These are phyloP conservation scores for Caprella mutica DNA, from an alignment of 2,888 invertebrate species.

Conservation along the genomic window DNA sequence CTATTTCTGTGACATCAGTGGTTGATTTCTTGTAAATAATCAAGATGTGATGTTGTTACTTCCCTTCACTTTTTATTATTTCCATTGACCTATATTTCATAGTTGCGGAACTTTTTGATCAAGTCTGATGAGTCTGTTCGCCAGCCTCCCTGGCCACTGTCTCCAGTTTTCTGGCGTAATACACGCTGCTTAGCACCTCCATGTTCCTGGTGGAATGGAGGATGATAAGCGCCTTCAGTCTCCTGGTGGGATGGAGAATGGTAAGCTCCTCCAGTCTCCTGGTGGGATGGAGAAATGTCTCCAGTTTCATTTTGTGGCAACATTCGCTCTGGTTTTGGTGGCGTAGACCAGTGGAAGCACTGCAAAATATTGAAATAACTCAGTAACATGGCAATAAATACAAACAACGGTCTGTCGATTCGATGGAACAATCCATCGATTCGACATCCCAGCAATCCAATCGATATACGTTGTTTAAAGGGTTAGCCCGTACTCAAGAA, in stretches of 20 bases:
- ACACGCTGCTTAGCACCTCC: conserved; percentile 70
- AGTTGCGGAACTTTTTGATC: conserved; percentile 47
- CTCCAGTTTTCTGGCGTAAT: conserved; percentile 3
- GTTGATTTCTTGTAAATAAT: not conserved
- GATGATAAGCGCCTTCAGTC: conserved; percentile 52
- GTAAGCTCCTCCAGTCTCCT: conserved; percentile 55
- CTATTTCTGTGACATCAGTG: too few relatives aligned
- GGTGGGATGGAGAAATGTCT: conserved; percentile 64
- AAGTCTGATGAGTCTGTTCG: conserved; percentile 34
- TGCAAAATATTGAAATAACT: conserved; percentile 40
- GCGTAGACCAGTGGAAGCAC: conserved; percentile 87
- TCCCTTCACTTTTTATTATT: too few relatives aligned
- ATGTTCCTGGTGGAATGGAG: conserved; percentile 53
- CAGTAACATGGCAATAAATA: not conserved
- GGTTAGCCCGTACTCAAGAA: too few relatives aligned
- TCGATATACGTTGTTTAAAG: too few relatives aligned
- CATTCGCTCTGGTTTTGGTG: conserved; percentile 83
- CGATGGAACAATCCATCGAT: too few relatives aligned
- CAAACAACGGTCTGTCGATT: too few relatives aligned
- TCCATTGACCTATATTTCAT: conserved; percentile 72
- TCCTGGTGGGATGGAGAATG: conserved; percentile 77
- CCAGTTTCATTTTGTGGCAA: conserved; percentile 58
- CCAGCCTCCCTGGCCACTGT: conserved; percentile 26
- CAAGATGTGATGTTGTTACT: too few relatives aligned
- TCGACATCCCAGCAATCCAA: too few relatives aligned